Conservation (phyloP, 2,888 invertebrate species). For the Beris morrisii region DNA sequence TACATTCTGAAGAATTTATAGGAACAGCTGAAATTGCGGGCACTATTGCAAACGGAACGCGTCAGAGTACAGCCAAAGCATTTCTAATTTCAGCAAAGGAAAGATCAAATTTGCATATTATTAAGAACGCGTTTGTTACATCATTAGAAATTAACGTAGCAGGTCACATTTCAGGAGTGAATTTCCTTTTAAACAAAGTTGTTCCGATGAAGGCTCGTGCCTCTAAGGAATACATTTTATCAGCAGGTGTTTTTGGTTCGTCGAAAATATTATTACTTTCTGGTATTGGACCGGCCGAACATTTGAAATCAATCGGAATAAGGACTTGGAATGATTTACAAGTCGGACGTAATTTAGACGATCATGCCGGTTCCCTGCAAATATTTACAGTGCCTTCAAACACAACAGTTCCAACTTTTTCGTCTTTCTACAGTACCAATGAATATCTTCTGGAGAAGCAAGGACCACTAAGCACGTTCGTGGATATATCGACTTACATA, state of each 20-base stretch:
- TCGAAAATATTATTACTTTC: slow-evolving; percentile 85
- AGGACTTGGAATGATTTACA: slow-evolving; percentile 45
- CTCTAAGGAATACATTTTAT: slow-evolving; percentile 14
- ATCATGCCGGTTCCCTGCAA: neutral
- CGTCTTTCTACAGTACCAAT: neutral
- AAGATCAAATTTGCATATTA: slow-evolving; percentile 58
- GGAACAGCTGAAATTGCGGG: slow-evolving; percentile 63
- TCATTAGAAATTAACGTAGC: slow-evolving; percentile 57
- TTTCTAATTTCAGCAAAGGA: slow-evolving; percentile 65
- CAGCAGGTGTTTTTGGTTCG: slow-evolving; percentile 49
- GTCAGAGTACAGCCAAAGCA: slow-evolving; percentile 59
- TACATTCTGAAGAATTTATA: slow-evolving; percentile 63
- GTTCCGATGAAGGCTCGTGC: slow-evolving; percentile 8
- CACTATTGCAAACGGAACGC: slow-evolving; percentile 59
- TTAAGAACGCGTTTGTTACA: slow-evolving; percentile 59
- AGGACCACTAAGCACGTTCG: neutral
- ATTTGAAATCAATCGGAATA: slow-evolving; percentile 68
- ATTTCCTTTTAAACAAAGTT: slow-evolving; percentile 41
- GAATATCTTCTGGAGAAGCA: slow-evolving; percentile 4
- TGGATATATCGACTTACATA: slow-evolving; percentile 11
- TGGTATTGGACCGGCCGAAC: slow-evolving; percentile 73
- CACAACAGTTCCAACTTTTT: neutral
- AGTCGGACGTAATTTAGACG: slow-evolving; percentile 22
- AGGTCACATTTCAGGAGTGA: slow-evolving; percentile 56
- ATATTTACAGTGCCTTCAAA: slow-evolving; percentile 57